A percentile compares a stretch with the other conserved stretches of the same genome.
Evolutionary conservation across 2,888 invertebrate species (phyloP).

Genomic region (Lamproptera curius): DNA sequence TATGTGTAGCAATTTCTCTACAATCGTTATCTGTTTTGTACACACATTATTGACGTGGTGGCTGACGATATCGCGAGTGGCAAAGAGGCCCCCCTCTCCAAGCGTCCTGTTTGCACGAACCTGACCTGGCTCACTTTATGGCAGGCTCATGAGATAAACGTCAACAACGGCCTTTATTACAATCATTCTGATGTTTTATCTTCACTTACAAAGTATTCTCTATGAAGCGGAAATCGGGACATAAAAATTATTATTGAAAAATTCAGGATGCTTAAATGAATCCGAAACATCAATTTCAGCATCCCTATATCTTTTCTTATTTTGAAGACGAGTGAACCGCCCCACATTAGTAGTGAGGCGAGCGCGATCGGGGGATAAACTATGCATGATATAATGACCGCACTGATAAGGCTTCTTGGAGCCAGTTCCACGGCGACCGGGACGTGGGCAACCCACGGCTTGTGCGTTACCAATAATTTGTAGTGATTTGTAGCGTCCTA

Average conservation of each 20-base stretch:
- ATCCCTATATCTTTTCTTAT: too few relatives aligned
- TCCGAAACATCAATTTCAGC: too few relatives aligned
- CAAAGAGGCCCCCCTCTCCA: not conserved
- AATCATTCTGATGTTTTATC: too few relatives aligned
- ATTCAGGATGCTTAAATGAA: too few relatives aligned
- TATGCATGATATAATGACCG: conserved; percentile 25
- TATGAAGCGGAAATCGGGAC: too few relatives aligned
- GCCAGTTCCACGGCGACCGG: conserved; percentile 35
- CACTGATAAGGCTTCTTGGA: conserved; percentile 34
- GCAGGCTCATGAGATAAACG: too few relatives aligned
- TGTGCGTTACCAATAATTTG: not conserved
- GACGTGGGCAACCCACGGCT: conserved; percentile 20
- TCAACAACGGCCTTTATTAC: too few relatives aligned
- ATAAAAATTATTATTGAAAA: too few relatives aligned
- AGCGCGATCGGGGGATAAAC: conserved; percentile 19
- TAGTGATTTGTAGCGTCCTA: not conserved
- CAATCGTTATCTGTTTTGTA: conserved; percentile 8
- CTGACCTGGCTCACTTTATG: conserved; percentile 9
- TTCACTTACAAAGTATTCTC: too few relatives aligned
- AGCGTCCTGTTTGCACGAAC: conserved; percentile 1
- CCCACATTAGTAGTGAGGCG: not conserved
- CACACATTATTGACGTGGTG: not conserved
- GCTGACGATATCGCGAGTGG: not conserved
- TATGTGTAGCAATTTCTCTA: too few relatives aligned
- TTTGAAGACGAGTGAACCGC: not conserved